Percentiles rank a stretch among this genome's conserved stretches.
These are phyloP conservation scores for Rotaria magnacalcarata DNA, from an alignment of 2,888 invertebrate species.

Conservation along the genomic window DNA sequence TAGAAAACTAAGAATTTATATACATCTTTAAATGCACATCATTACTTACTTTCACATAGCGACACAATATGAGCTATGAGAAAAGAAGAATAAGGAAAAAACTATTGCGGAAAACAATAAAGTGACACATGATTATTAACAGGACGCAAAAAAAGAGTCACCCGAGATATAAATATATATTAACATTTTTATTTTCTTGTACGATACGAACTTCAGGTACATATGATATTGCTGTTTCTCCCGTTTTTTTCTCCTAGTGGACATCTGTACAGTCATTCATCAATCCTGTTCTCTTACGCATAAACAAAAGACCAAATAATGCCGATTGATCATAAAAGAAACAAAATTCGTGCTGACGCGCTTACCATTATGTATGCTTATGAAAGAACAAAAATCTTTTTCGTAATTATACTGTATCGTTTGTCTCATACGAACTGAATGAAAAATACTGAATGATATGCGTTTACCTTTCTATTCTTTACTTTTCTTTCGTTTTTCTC, in stretches of 20 bases:
- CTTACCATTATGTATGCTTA: background rate
- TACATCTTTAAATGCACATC: background rate
- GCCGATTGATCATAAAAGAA: background rate
- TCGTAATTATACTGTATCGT: background rate
- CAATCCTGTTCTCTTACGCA: background rate
- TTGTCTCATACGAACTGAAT: background rate
- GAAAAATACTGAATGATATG: background rate
- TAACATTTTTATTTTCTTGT: background rate
- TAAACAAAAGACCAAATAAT: background rate
- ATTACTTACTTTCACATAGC: background rate
- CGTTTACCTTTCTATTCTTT: background rate
- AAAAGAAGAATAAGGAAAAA: background rate
- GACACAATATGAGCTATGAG: background rate
- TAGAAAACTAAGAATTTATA: background rate
- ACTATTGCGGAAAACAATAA: background rate
- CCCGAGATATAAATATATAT: no score
- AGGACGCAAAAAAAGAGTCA: background rate
- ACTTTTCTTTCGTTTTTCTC: background rate
- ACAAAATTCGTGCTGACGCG: background rate
- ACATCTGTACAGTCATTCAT: background rate
- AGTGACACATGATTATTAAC: background rate
- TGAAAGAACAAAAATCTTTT: background rate
- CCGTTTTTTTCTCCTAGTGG: background rate
- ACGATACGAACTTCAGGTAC: background rate
- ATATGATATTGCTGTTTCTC: background rate